Evolutionary conservation across 2,113 vertebrate genomes (phyloP).

Genomic region (Trichechus manatus): DNA sequence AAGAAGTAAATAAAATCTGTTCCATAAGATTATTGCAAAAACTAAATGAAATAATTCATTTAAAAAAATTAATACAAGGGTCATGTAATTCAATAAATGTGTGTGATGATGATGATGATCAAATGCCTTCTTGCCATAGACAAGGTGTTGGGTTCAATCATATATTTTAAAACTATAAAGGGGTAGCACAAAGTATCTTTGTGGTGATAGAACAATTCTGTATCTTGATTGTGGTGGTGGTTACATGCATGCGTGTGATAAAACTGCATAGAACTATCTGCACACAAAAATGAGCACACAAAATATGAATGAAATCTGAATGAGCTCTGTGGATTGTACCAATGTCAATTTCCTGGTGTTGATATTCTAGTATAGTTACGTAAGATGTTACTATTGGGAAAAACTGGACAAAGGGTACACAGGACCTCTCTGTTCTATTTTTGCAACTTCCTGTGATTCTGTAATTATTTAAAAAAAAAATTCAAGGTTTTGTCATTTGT

Average conservation of each 20-base stretch:
- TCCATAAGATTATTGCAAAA: not conserved
- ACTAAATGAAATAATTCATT: not conserved
- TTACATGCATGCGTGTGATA: not conserved
- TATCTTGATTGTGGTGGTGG: not conserved
- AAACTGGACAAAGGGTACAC: not conserved
- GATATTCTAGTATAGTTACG: not conserved
- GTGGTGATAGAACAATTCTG: not conserved
- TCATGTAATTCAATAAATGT: not conserved
- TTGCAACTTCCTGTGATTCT: not conserved
- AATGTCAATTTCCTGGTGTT: not conserved
- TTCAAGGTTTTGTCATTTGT: slow-evolving; percentile 25
- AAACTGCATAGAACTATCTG: not conserved
- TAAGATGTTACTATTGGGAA: not conserved
- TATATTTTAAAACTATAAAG: not conserved
- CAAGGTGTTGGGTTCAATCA: not conserved
- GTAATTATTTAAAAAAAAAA: slow-evolving; percentile 33
- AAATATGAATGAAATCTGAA: not conserved
- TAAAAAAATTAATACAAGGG: not conserved
- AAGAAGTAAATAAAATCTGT: not conserved
- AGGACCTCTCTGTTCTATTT: not conserved
- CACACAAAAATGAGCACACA: not conserved
- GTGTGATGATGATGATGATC: not conserved
- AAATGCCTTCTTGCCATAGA: not conserved
- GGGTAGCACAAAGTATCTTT: not conserved
- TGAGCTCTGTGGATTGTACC: not conserved